These are phyloP conservation scores for Drosophila kikkawai DNA, from an alignment of 1,140 invertebrate genomes.

Conservation along the genomic window DNA sequence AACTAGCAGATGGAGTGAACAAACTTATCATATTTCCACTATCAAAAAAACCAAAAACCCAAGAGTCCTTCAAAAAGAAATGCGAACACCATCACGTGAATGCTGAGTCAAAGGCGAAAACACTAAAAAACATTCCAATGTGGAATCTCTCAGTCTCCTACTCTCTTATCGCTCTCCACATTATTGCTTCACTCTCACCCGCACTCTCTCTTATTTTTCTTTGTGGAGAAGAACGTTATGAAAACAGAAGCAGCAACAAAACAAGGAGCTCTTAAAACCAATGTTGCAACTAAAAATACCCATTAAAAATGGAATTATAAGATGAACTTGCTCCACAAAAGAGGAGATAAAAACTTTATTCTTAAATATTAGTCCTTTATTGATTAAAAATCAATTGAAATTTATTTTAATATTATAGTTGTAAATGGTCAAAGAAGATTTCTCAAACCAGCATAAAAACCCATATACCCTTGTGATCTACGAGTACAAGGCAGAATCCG, in stretches of 20 bases:
- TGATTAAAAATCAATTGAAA: too few relatives aligned
- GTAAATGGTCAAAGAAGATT: not conserved
- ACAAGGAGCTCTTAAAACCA: not conserved
- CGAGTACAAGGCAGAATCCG: slow-evolving; percentile 41
- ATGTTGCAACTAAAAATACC: not conserved
- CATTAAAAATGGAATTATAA: not conserved
- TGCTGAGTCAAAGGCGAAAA: slow-evolving; percentile 50
- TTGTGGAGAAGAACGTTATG: slow-evolving; percentile 70
- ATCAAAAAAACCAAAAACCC: slow-evolving; percentile 12
- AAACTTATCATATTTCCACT: slow-evolving; percentile 53
- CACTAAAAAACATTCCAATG: slow-evolving; percentile 53
- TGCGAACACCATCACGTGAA: slow-evolving; percentile 68
- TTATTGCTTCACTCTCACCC: slow-evolving; percentile 1
- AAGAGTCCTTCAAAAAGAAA: slow-evolving; percentile 60
- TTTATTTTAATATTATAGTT: too few relatives aligned
- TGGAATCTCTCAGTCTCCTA: slow-evolving; percentile 10
- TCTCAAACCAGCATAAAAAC: not conserved
- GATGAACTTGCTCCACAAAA: too few relatives aligned
- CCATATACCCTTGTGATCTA: not conserved
- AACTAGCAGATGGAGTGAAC: slow-evolving; percentile 23
- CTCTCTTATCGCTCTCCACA: not conserved
- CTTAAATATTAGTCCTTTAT: too few relatives aligned
- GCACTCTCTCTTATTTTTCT: not conserved
- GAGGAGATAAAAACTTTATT: too few relatives aligned
- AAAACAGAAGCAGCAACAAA: slow-evolving; percentile 79